A percentile compares a stretch with the other conserved stretches of the same genome.
Conservation (phyloP, 2,113 vertebrate species). For the Ivindomyrus marchei region DNA sequence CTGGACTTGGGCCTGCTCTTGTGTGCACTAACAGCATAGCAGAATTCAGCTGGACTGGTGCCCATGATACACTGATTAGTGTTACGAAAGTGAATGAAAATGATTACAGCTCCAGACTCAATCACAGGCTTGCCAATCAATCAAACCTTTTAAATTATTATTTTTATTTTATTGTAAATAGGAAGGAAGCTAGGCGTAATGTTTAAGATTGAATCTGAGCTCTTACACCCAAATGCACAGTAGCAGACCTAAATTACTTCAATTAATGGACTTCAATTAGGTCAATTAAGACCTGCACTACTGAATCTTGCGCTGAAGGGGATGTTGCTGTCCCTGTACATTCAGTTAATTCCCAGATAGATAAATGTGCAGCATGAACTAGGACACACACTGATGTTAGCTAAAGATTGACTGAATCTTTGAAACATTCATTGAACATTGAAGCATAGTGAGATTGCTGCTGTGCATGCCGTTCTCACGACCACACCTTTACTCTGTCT, state of each 20-base stretch:
- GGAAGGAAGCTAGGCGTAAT: not conserved
- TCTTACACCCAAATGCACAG: not conserved
- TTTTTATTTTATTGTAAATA: not conserved
- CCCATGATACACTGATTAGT: not conserved
- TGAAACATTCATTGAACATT: not conserved
- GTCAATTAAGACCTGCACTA: not conserved
- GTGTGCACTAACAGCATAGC: not conserved
- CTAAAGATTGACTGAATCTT: not conserved
- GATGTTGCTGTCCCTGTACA: not conserved
- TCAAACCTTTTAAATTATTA: not conserved
- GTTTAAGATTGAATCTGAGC: not conserved
- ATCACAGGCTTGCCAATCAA: not conserved
- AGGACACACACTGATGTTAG: not conserved
- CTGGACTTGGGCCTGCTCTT: not conserved
- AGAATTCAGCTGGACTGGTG: not conserved
- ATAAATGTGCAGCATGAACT: not conserved
- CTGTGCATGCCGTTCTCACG: not conserved
- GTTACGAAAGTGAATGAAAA: not conserved
- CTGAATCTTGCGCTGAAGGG: not conserved
- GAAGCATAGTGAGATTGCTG: not conserved
- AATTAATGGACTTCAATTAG: not conserved
- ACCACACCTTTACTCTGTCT: not conserved
- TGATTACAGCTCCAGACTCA: not conserved
- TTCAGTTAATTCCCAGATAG: not conserved
- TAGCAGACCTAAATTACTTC: not conserved